Base-by-base conservation (phyloP, 2,797 vertebrate species). In the Atherinosoma microstoma region DNA sequence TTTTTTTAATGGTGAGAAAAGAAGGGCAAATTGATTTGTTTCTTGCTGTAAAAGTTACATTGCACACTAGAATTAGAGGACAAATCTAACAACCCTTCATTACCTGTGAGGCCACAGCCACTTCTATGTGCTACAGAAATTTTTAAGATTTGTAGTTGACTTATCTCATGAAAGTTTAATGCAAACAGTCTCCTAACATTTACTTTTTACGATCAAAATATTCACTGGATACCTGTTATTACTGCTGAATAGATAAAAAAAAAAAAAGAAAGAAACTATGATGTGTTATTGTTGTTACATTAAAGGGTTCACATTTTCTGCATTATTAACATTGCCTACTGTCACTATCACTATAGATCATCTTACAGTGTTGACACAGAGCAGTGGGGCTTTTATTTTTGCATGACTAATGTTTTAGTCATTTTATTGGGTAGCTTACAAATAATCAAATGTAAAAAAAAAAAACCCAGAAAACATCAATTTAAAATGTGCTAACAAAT, bases 31-130 rank as follows among this genome's bases (percentile, higher is more conserved):
- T 24, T 35, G n/a, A 34, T 22, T 59, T 18, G 49, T 59, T 64
- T 20, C 9, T 67, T 45, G 27, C 36, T 29, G 9, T 40, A n/a
- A 59, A 75, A 66, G 42, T 63, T 18, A 45, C 2, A 47, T 11
- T 70, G 22, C 6, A 59, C 32, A 40, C 12, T 8, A 61, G 11
- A 15, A 68, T 13, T 45, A 45, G 16, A 45, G 18, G 40, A 42
- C 40, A 42, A 42, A 42, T 42, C 40, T 9, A 38, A 38, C 40
- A 42, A 42, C 13, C 40, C 40, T 42, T 42, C 15, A 42, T 45
- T 45, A 45, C 18, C 42, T 6, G 16, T 45, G 16, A 2, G 18
- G 5, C 42, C 16, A 18, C 40, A 42, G 13, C 40, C 42, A 6
- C 42, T 20, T 45, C 45, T 20, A 30, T 6, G 22, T 54, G 7